Evolutionary conservation across 23 tunicate genomes (phyloP).

Genomic region (Phallusia fumigata): DNA sequence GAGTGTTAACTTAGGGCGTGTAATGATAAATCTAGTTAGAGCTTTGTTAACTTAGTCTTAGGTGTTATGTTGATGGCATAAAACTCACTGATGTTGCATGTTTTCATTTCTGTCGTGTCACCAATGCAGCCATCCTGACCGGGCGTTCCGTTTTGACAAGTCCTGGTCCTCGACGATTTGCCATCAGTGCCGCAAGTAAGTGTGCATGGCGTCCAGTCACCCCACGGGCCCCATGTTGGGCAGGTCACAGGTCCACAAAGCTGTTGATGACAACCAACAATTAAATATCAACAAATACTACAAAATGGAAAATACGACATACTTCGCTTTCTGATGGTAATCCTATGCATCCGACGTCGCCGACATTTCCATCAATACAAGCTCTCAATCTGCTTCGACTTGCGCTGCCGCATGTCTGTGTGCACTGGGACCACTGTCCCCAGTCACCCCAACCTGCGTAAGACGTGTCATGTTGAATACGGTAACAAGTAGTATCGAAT

Average conservation of each 20-base stretch:
- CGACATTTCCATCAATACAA: conserved; percentile 31
- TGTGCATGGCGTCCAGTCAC: conserved; percentile 25
- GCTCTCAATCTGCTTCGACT: background rate
- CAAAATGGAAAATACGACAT: background rate
- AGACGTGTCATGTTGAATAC: too few relatives aligned
- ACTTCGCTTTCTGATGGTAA: background rate
- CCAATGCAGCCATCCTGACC: conserved; percentile 35
- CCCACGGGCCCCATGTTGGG: conserved; percentile 23
- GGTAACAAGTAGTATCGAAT: too few relatives aligned
- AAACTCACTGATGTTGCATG: background rate
- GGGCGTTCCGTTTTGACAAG: conserved; percentile 37
- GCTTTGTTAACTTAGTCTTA: too few relatives aligned
- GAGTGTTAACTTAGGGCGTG: too few relatives aligned
- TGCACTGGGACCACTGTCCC: background rate
- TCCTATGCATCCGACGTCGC: conserved; percentile 20
- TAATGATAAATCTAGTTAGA: too few relatives aligned
- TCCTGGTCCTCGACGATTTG: background rate
- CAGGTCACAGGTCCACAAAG: background rate
- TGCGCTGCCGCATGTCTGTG: conserved; percentile 17
- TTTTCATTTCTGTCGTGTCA: background rate
- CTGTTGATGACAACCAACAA: background rate
- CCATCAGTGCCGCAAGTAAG: conserved; percentile 25
- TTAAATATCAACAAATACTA: background rate
- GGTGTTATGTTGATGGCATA: too few relatives aligned
- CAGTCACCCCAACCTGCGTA: background rate